Conservation (phyloP, 2,113 vertebrate species). For the Vanacampus margaritifer region DNA sequence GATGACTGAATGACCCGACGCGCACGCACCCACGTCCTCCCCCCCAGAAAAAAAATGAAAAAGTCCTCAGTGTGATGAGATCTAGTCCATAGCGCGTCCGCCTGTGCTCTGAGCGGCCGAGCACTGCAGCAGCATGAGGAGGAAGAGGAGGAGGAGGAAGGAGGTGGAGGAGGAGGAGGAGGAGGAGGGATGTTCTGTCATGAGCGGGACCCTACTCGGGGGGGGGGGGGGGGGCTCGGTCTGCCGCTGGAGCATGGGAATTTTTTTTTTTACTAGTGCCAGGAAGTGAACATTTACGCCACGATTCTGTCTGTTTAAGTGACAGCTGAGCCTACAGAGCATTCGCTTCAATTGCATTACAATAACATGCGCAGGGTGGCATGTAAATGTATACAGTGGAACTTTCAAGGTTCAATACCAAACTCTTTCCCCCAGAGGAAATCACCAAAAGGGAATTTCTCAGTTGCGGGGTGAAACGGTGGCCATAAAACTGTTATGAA, state of each 20-base stretch:
- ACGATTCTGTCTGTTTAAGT: not conserved
- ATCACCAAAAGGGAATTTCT: not conserved
- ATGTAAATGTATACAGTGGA: not conserved
- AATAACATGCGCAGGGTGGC: not conserved
- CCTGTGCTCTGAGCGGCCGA: not conserved
- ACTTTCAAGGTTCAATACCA: not conserved
- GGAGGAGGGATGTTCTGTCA: not conserved
- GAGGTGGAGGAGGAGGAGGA: not conserved
- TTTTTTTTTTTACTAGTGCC: not conserved
- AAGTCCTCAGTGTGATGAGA: not conserved
- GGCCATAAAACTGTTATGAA: too few relatives aligned
- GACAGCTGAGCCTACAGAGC: not conserved
- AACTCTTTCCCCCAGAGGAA: not conserved
- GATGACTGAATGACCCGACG: not conserved
- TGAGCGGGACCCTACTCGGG: not conserved
- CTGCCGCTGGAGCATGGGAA: constrained; percentile 1
- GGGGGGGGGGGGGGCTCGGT: not conserved
- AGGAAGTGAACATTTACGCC: constrained; percentile 3
- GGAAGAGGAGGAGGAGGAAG: not conserved
- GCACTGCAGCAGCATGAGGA: not conserved
- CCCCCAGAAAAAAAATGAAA: not conserved
- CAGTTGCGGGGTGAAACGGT: not conserved
- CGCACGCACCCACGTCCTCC: not conserved
- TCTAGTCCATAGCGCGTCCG: not conserved
- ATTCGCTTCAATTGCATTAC: not conserved